phyloP scores from a whole-genome alignment of 2,797 vertebrate genomes.

The Micropoecilia bifurca region DNA sequence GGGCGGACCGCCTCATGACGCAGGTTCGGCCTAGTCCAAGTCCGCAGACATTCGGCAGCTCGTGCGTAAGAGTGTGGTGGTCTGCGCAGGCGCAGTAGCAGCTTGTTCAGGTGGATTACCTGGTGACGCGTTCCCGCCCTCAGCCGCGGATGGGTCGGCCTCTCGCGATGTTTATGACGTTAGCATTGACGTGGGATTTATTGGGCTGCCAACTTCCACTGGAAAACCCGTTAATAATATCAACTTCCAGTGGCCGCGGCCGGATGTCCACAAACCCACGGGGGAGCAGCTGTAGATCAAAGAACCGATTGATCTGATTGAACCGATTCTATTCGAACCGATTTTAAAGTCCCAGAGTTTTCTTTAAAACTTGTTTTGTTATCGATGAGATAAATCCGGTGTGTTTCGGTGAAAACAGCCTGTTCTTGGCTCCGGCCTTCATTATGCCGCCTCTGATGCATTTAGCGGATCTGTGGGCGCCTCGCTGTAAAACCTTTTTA shows the following conservation, averaged over 20 bases:
- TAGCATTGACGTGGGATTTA: constrained; percentile 81
- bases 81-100: constrained; percentile 14
- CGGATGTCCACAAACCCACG: constrained; percentile 75
- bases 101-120: constrained; percentile 59
- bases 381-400: too few species aligned
- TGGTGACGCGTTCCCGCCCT: constrained; percentile 53
- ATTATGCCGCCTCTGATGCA: too few species aligned
- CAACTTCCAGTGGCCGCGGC: constrained; percentile 70
- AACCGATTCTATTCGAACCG: neutral
- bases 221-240: constrained; percentile 77
- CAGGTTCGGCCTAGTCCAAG: constrained; percentile 78
- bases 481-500: too few species aligned
- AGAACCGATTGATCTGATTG: neutral
- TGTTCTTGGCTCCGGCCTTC: too few species aligned
- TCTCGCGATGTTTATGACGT: constrained; percentile 73
- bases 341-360: too few species aligned
- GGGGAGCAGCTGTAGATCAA: constrained; percentile 37
- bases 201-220: constrained; percentile 78
- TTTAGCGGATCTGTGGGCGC: too few species aligned
- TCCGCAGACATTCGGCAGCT: constrained; percentile 29
- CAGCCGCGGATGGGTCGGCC: constrained; percentile 45
- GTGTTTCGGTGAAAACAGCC: too few species aligned
- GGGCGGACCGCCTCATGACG: constrained; percentile 93
- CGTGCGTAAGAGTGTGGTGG: constrained; percentile 51
- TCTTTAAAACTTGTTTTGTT: too few species aligned